These are phyloP conservation scores for Malurus cyaneus DNA, from an alignment of 2,113 vertebrate species.

Conservation along the genomic window DNA sequence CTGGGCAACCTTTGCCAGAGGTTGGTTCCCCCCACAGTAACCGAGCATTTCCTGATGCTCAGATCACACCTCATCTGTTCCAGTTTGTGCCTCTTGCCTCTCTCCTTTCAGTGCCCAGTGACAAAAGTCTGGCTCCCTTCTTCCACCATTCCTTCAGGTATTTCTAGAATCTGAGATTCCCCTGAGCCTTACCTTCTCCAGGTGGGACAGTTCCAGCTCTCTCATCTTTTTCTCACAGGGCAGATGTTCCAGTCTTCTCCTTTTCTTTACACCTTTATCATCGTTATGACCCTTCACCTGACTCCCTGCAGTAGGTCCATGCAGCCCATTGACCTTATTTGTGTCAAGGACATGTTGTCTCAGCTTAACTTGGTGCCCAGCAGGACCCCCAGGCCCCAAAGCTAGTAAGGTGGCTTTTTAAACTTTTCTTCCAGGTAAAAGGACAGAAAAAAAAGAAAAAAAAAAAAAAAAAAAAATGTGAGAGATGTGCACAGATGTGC, in stretches of 20 bases:
- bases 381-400: background rate
- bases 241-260: background rate
- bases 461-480: accelerated
- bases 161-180: background rate
- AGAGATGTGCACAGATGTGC: accelerated
- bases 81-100: background rate
- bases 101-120: background rate
- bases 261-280: background rate
- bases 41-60: background rate
- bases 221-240: background rate
- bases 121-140: background rate
- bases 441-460: background rate
- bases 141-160: background rate
- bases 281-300: background rate
- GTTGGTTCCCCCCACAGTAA: background rate
- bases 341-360: background rate
- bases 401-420: background rate
- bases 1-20: background rate
- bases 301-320: background rate
- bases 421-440: background rate
- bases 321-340: background rate
- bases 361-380: background rate
- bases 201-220: background rate
- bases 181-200: background rate
- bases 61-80: background rate